Base-by-base conservation (phyloP, 2,113 vertebrate genomes). In the Chaetodon auriga region DNA sequence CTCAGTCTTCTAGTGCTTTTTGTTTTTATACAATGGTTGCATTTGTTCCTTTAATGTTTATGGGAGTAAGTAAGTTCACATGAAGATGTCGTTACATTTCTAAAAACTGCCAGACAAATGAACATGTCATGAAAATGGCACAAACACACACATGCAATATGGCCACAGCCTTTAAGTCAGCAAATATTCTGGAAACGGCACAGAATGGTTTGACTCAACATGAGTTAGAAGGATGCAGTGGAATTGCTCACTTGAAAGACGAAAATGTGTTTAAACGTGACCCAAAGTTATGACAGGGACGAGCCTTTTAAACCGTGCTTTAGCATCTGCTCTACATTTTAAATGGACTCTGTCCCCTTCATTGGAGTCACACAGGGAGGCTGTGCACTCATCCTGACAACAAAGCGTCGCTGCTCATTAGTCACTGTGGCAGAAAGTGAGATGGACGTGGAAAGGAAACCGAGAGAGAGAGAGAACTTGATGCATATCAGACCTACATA, bases 271-370 rank as follows among this genome's bases (percentile, higher is more conserved):
- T 75, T 76, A 41, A 88, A 54, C 65, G 12, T 53, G 43, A 64
- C 45, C 78, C 64, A 86, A 81, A 78, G 62, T 75, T 30, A 30
- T 30, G 30, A 30, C 30, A 30, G 30, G 30, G 30, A 30, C 30
- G 30, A 30, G 30, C 30, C 82, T 48, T 81, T 89, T 69, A 68
- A 87, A 83, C 48, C 64, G 77, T 21, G 46, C 36, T 80, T 73
- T 46, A 80, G 79, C 75, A 86, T 77, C 85, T 88, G 62, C 54
- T 88, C 38, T 84, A 62, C 65, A 87, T 89, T 79, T 84, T 62
- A 90, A 83, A 86, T 13, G 41, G 53, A 36, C 48, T 78, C 65
- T 18, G 48, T 68, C 88, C 84, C 68, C 78, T 21, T 25, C 18
- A 12, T 7, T 83, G n/a, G 68, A 87, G 79, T 87, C 79, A 75